phyloP scores from a whole-genome alignment of 2,113 vertebrate genomes.

The Nycticorax nycticorax region DNA sequence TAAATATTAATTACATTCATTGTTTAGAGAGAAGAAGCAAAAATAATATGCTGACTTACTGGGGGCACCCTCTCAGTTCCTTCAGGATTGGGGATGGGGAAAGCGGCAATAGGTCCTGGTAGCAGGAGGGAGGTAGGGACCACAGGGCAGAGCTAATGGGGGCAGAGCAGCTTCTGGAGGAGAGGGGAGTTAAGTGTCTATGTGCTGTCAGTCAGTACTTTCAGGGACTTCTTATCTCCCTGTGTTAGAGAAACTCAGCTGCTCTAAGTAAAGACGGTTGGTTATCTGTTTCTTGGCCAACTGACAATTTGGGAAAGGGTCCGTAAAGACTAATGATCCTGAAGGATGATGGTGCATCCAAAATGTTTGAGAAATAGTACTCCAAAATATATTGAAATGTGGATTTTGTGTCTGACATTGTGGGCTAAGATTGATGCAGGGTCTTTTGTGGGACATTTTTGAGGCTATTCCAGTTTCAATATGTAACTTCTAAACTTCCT shows the following conservation, averaged over 20 bases:
- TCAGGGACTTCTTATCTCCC: neutral
- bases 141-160: neutral
- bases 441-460: neutral
- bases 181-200: neutral
- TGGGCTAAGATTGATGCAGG: neutral
- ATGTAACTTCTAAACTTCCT: neutral
- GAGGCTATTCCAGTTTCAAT: neutral
- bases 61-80: neutral
- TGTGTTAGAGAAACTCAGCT: neutral
- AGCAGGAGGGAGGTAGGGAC: neutral
- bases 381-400: neutral
- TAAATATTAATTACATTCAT: neutral
- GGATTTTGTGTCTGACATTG: neutral
- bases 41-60: neutral
- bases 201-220: neutral
- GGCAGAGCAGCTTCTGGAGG: neutral
- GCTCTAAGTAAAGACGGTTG: accelerated
- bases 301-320: neutral
- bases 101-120: neutral
- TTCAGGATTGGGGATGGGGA: neutral
- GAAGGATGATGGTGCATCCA: neutral
- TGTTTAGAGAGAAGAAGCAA: neutral
- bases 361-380: constrained; percentile 43
- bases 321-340: neutral
- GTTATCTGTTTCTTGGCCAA: neutral